Evolutionary conservation across 2,797 vertebrate species (phyloP).

Genomic region (Microtus obscurus): DNA sequence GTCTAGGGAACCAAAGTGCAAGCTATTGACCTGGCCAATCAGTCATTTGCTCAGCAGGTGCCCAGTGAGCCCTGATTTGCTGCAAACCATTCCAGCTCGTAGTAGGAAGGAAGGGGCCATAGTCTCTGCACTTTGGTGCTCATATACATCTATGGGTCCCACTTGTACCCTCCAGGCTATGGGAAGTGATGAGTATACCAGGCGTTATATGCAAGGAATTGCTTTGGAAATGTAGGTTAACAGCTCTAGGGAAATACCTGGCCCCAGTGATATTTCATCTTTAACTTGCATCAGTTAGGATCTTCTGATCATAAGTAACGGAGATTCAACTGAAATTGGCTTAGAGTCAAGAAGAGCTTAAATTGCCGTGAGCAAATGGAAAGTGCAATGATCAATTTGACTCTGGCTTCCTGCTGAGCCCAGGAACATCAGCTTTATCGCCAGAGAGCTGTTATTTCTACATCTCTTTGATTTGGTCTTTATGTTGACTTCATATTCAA

Average conservation of each 20-base stretch:
- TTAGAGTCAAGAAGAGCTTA: constrained; percentile 1
- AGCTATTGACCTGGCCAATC: not conserved
- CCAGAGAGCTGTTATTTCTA: not conserved
- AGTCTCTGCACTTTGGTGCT: not conserved
- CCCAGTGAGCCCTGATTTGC: not conserved
- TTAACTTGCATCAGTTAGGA: constrained; percentile 23
- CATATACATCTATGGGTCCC: not conserved
- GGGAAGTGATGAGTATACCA: not conserved
- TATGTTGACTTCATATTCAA: not conserved
- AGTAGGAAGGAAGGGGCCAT: not conserved
- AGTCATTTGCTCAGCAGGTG: not conserved
- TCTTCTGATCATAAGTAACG: not conserved
- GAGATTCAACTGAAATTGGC: constrained; percentile 11
- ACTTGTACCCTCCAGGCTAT: not conserved
- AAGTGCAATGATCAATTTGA: constrained; percentile 16
- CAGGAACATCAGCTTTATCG: not conserved
- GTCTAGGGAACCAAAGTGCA: not conserved
- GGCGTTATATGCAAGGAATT: not conserved
- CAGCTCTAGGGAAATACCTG: not conserved
- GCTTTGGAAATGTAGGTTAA: constrained; percentile 32
- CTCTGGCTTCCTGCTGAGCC: constrained; percentile 18
- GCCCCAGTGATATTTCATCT: constrained; percentile 8
- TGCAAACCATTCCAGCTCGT: not conserved
- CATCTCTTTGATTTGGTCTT: constrained; percentile 10
- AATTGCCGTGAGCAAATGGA: constrained; percentile 7